These are phyloP conservation scores for Callitettix versicolor DNA, from an alignment of 1,140 invertebrate genomes.

Conservation along the genomic window DNA sequence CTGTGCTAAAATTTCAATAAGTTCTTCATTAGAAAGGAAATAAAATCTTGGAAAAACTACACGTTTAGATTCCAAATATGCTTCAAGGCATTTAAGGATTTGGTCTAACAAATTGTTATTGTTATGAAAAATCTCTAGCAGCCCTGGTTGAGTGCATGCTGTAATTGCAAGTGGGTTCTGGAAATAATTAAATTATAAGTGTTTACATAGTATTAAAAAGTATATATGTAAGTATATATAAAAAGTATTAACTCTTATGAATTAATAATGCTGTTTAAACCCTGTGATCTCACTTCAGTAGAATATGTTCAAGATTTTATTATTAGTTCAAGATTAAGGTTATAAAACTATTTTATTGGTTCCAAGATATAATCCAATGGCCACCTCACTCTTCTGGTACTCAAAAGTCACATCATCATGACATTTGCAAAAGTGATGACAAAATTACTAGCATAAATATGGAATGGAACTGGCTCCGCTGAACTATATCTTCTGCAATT, in stretches of 20 bases:
- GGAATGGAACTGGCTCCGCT: no score
- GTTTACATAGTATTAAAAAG: background rate
- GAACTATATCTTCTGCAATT: no score
- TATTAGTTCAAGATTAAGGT: no score
- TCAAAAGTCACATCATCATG: no score
- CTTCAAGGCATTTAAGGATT: constrained; percentile 70
- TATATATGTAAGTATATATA: background rate
- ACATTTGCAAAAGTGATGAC: no score
- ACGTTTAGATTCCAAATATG: constrained; percentile 77
- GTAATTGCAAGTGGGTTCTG: constrained; percentile 60
- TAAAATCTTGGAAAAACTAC: constrained; percentile 87
- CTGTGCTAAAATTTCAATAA: constrained; percentile 85
- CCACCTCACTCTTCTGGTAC: no score
- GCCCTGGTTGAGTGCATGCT: constrained; percentile 47
- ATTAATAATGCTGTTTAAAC: background rate
- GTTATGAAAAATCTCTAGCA: constrained; percentile 58
- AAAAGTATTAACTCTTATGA: background rate
- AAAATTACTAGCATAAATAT: no score
- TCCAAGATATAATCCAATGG: no score
- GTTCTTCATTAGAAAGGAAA: constrained; percentile 88
- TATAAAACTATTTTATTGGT: no score
- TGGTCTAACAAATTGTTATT: constrained; percentile 69
- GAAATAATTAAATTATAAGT: constrained; percentile 1
- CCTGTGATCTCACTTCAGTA: background rate
- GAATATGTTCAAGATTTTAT: no score